Evolutionary conservation across 2,113 vertebrate species (phyloP), one percentile per base, ranked within the genome.

Genomic region (Prionailurus bengalensis): DNA sequence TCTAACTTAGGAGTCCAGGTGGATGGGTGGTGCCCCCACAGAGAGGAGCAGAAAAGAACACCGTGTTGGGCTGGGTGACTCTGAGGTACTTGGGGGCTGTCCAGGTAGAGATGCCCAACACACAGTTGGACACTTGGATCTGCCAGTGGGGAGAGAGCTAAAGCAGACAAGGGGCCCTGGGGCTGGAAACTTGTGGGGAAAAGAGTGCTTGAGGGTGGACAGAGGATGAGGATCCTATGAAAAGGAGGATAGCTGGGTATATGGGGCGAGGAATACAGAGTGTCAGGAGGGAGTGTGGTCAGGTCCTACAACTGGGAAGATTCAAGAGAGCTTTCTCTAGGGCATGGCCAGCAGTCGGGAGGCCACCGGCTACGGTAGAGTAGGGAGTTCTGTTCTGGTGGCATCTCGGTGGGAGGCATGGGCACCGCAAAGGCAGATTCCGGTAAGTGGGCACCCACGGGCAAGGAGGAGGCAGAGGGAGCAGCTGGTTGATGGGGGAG

Each of bases 11-110:
- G 48, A 66, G 9, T 39, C 5, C 19, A 84, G 21, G 9, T 68
- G 71, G n/a, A 6, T 45, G 58, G 27, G 7, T 45, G 27, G 25
- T 53, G 10, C 42, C 53, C 8, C 25, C 10, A 4, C 19, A 14
- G 53, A n/a, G 25, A 66, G 39, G 61, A 23, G 42, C 31, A 48
- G 7, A 15, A 23, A 45, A 53, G n/a, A n/a, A 36, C 10, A 2
- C 36, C 7, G 0, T 0, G 9, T 5, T 45, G 71, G 17, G 1
- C 21, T 45, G 66, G 48, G 42, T 15, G 29, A 12, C 7, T 29
- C 27, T 19, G 39, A 70, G 45, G 21, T 0, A 1, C 45, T 27
- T 8, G 25, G 73, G 66, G 23, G 13, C 42, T 39, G 7, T 12
- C 29, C 36, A 58, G 7, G 42, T 61, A 33, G 27, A 84, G 31